phyloP scores from a whole-genome alignment of 2,888 invertebrate species.

The Heterodera filipjevi region DNA sequence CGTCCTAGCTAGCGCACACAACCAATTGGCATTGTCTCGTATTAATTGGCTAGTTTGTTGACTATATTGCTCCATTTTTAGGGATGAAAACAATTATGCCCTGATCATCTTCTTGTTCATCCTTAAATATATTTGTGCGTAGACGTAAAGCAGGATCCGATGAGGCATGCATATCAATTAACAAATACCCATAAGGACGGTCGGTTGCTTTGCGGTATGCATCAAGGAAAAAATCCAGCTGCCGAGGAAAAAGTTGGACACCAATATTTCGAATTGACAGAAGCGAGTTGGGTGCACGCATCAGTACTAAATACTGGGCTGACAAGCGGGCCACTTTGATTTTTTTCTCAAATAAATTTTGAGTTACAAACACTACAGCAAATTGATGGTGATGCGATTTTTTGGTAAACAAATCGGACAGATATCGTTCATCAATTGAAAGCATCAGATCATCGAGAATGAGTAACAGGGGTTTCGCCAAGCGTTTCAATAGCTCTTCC shows the following conservation, averaged over 20 bases:
- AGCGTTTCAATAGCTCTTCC: constrained; percentile 21
- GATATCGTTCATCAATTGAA: constrained; percentile 29
- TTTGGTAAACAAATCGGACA: constrained; percentile 39
- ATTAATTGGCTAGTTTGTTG: neutral
- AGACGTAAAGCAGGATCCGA: constrained; percentile 18
- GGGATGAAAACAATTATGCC: constrained; percentile 3
- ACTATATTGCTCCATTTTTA: constrained; percentile 9
- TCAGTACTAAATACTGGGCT: constrained; percentile 34
- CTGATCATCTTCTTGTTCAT: constrained; percentile 21
- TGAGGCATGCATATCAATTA: constrained; percentile 35
- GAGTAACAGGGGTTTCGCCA: constrained; percentile 20
- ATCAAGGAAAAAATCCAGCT: constrained; percentile 28
- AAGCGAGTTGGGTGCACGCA: constrained; percentile 29
- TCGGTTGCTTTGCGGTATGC: neutral
- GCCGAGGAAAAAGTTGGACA: constrained; percentile 31
- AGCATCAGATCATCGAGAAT: constrained; percentile 34
- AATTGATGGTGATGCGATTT: constrained; percentile 35
- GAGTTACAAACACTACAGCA: constrained; percentile 33
- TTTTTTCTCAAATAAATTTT: constrained; percentile 34
- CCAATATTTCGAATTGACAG: constrained; percentile 28
- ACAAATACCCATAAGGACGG: constrained; percentile 34
- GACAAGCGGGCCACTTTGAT: constrained; percentile 37
- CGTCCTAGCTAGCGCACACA: neutral
- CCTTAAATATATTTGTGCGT: constrained; percentile 34
- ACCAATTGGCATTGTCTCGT: neutral